Conservation (phyloP, 2,888 invertebrate species). For the Mesorhabditis spiculigera region DNA sequence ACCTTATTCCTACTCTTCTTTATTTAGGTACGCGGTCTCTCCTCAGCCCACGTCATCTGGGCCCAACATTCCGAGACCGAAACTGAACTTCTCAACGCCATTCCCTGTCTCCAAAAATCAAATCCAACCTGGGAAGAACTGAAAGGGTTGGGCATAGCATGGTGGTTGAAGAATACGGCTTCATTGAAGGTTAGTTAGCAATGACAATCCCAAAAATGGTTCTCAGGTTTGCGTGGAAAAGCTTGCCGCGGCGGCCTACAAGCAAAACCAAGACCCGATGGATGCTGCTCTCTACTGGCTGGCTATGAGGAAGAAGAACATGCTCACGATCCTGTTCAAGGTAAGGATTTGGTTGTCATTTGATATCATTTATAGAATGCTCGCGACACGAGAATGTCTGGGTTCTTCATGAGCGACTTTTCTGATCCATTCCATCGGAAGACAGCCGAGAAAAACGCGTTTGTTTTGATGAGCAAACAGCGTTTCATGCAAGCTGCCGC, state of each 20-base stretch:
- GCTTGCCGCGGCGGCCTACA: slow-evolving; percentile 88
- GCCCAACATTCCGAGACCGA: slow-evolving; percentile 98
- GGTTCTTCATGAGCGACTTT: slow-evolving; percentile 92
- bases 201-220: neutral
- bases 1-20: slow-evolving; percentile 2
- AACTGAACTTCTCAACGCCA: slow-evolving; percentile 81
- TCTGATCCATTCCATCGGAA: neutral
- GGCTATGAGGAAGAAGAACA: slow-evolving; percentile 94
- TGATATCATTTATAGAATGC: slow-evolving; percentile 72
- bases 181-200: slow-evolving; percentile 72
- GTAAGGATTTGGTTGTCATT: slow-evolving; percentile 25
- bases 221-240: neutral
- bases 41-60: slow-evolving; percentile 85
- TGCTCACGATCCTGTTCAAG: slow-evolving; percentile 88
- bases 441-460: slow-evolving; percentile 89
- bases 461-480: slow-evolving; percentile 88
- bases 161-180: slow-evolving; percentile 87
- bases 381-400: slow-evolving; percentile 84
- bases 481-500: slow-evolving; percentile 95
- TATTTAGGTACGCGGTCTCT: slow-evolving; percentile 31
- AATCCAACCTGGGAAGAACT: slow-evolving; percentile 79
- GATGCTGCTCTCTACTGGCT: slow-evolving; percentile 95
- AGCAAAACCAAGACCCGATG: slow-evolving; percentile 85
- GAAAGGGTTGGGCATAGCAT: slow-evolving; percentile 85
- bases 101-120: slow-evolving; percentile 67